Conservation (phyloP, 2,888 invertebrate species). For the Hofmannophila pseudospretella region DNA sequence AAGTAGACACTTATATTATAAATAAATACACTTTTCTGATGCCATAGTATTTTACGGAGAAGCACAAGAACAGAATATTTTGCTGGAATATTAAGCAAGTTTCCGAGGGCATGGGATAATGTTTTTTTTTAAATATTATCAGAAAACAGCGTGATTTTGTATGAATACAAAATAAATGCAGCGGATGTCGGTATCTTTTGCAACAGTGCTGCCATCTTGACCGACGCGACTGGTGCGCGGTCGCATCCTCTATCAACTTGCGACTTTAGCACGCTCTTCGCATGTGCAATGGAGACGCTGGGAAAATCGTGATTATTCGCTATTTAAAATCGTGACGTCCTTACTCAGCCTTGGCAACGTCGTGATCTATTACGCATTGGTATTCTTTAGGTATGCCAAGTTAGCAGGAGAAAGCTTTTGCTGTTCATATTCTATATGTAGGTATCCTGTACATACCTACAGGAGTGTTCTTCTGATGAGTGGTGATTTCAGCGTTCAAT, state of each 20-base stretch:
- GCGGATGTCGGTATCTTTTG: slow-evolving; percentile 69
- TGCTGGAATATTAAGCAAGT: no score
- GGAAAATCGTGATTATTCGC: slow-evolving; percentile 36
- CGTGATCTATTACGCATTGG: slow-evolving; percentile 37
- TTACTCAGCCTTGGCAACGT: slow-evolving; percentile 50
- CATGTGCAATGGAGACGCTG: slow-evolving; percentile 34
- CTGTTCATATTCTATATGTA: no score
- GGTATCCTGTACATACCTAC: no score
- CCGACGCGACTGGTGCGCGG: slow-evolving; percentile 23
- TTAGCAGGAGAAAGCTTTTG: no score
- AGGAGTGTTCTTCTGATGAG: no score
- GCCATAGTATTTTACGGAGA: no score
- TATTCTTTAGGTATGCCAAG: slow-evolving; percentile 18
- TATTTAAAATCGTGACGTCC: slow-evolving; percentile 37
- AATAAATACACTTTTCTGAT: no score
- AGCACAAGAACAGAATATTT: no score
- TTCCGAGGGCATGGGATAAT: no score
- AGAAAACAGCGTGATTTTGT: slow-evolving; percentile 4
- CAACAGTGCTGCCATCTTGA: slow-evolving; percentile 31
- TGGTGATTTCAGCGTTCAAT: no score
- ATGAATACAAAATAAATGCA: slow-evolving; percentile 32
- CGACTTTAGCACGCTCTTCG: slow-evolving; percentile 35
- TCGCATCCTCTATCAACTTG: slow-evolving; percentile 32
- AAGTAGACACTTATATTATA: no score
- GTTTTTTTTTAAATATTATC: no score